Evolutionary conservation across 2,888 invertebrate species (phyloP), one percentile per base, ranked within the genome.

Genomic region (Nephrocerus scutellatus): DNA sequence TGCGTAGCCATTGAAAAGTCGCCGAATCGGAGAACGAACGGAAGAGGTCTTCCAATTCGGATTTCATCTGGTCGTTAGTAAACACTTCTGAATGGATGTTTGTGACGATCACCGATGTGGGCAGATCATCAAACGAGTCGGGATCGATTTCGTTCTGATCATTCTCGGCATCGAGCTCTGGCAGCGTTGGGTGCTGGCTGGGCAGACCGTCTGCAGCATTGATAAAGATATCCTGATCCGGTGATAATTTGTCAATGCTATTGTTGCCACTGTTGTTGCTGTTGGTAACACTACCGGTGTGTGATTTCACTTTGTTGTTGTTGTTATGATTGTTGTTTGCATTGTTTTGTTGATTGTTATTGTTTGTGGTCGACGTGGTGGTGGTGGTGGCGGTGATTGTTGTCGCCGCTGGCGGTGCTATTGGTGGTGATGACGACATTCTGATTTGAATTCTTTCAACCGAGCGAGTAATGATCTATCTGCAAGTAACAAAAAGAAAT

Each of bases 1-100:
- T 95, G 55, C 87, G 83, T 57, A 98, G 78, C 81, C 95, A 98
- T 58, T 95, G 91, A 73, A 97, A 93, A 12, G 88, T 84, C 28
- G 83, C 84, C 50, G 76, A 74, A 41, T 80, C 76, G 36, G 90
- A 87, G 68, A 86, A 92, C 48, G 79, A 76, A 54, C 79, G 79
- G 66, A 96, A 95, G 39, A 92, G 71, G 51, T 79, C 76, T 68
- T 95, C 92, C 74, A 96, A 81, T 62, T 84, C 80, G 42, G 70
- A 70, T 57, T 82, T 82, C 52, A 79, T 65, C 44, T 76, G 75
- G 54, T 77, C 76, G 46, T 74, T 74, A 30, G 67, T 70, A 60
- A 91, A 91, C 35, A 91, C 81, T 49, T 80, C 75, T 49, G 80
- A 82, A 59, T 85, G 83, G 48, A 91, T 80, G 63, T 89, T 90